phyloP scores from a whole-genome alignment of 2,888 invertebrate genomes.

The Troides helena region DNA sequence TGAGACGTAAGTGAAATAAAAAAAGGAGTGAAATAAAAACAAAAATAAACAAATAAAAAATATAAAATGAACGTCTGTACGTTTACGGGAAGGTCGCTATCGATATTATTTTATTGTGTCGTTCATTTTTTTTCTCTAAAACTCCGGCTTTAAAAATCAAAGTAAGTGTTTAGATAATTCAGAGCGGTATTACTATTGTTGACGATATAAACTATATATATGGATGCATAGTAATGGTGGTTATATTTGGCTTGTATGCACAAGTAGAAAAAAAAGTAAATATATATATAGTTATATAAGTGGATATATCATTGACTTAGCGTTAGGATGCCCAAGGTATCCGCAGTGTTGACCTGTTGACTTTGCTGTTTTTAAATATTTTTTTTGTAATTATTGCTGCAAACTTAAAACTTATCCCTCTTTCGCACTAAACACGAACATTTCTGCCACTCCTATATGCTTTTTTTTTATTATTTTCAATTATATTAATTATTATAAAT shows the following conservation, averaged over 20 bases:
- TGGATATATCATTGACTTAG: constrained; percentile 73
- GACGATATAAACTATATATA: constrained; percentile 53
- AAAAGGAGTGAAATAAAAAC: constrained; percentile 39
- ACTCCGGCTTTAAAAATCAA: constrained; percentile 60
- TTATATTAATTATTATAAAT: constrained; percentile 23
- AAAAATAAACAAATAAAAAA: constrained; percentile 38
- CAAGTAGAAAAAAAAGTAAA: constrained; percentile 61
- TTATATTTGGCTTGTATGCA: constrained; percentile 71
- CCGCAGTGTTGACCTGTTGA: constrained; percentile 74
- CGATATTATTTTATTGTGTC: constrained; percentile 52
- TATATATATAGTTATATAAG: constrained; percentile 43
- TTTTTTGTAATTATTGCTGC: constrained; percentile 60
- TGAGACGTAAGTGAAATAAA: constrained; percentile 50
- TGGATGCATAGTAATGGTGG: constrained; percentile 72
- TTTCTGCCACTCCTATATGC: constrained; percentile 39
- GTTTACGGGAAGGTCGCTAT: constrained; percentile 52
- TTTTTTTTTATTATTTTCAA: constrained; percentile 23
- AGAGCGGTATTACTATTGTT: constrained; percentile 57
- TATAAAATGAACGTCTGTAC: constrained; percentile 42
- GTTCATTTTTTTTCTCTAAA: constrained; percentile 43
- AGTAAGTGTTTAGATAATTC: constrained; percentile 58
- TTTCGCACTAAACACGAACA: constrained; percentile 49
- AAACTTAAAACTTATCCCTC: constrained; percentile 78
- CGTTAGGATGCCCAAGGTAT: constrained; percentile 78
- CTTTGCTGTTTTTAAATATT: constrained; percentile 52